Percentiles rank a stretch among this genome's conserved stretches.
These are phyloP conservation scores for Aquila chrysaetos DNA, from an alignment of 2,797 vertebrate genomes.

Conservation along the genomic window DNA sequence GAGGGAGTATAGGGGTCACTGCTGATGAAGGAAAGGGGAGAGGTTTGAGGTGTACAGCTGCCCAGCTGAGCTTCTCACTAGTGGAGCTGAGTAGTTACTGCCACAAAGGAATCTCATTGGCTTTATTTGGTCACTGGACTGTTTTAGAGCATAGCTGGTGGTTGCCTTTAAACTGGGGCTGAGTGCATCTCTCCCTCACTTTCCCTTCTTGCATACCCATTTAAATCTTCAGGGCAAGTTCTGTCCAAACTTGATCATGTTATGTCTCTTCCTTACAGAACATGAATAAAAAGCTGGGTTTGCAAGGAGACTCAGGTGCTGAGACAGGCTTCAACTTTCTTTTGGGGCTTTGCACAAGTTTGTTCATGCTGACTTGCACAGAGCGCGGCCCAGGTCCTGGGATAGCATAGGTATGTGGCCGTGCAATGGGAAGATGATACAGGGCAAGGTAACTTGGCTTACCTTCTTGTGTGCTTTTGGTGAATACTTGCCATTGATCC, in stretches of 20 bases:
- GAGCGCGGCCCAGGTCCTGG: fast-evolving
- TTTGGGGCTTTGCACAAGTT: neutral
- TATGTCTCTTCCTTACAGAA: neutral
- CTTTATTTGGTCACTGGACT: neutral
- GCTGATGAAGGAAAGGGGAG: neutral
- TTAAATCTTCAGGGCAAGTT: neutral
- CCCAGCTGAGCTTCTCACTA: neutral
- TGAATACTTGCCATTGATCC: neutral
- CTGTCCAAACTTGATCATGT: neutral
- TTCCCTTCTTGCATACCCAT: neutral
- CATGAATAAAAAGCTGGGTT: neutral
- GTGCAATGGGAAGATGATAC: fast-evolving
- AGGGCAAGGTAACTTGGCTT: neutral
- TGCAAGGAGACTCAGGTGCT: neutral
- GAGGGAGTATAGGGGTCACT: neutral
- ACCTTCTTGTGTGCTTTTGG: neutral
- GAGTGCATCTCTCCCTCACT: neutral
- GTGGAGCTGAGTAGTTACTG: neutral
- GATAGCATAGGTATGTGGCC: fast-evolving
- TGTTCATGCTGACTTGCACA: neutral
- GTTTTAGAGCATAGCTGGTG: neutral
- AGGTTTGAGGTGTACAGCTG: neutral
- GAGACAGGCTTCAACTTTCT: neutral
- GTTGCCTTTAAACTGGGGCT: neutral
- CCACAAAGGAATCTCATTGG: neutral